phyloP scores from a whole-genome alignment of 1,140 invertebrate genomes.

The Caerostris darwini region DNA sequence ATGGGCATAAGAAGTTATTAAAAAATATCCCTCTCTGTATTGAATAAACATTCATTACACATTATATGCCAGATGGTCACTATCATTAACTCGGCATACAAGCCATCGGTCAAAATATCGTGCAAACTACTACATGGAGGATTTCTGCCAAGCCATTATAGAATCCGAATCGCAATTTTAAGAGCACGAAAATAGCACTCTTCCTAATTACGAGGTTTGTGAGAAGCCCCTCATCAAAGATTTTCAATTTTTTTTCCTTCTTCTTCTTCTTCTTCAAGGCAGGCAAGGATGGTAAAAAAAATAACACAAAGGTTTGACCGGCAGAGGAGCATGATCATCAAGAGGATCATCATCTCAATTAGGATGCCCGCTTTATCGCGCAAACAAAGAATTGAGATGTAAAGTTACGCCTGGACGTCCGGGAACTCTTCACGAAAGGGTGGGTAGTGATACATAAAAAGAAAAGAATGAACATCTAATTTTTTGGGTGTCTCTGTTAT shows the following conservation, averaged over 20 bases:
- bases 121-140: too few relatives aligned
- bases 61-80: too few relatives aligned
- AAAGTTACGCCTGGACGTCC: slow-evolving; percentile 28
- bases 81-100: too few relatives aligned
- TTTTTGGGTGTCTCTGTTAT: slow-evolving; percentile 21
- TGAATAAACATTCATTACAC: too few relatives aligned
- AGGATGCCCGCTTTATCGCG: slow-evolving; percentile 30
- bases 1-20: too few relatives aligned
- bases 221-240: neutral
- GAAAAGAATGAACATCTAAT: neutral
- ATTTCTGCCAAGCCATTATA: too few relatives aligned
- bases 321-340: slow-evolving; percentile 38
- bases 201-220: neutral
- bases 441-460: neutral
- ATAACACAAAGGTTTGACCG: neutral
- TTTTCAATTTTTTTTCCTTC: too few relatives aligned
- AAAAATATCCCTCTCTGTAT: too few relatives aligned
- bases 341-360: slow-evolving; percentile 66
- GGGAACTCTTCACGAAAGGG: slow-evolving; percentile 32
- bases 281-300: neutral
- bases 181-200: too few relatives aligned
- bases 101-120: too few relatives aligned
- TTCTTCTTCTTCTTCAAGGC: neutral
- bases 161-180: too few relatives aligned
- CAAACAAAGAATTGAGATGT: slow-evolving; percentile 69